phyloP scores from a whole-genome alignment of 2,888 invertebrate species.

The Drosophila macrospina region DNA sequence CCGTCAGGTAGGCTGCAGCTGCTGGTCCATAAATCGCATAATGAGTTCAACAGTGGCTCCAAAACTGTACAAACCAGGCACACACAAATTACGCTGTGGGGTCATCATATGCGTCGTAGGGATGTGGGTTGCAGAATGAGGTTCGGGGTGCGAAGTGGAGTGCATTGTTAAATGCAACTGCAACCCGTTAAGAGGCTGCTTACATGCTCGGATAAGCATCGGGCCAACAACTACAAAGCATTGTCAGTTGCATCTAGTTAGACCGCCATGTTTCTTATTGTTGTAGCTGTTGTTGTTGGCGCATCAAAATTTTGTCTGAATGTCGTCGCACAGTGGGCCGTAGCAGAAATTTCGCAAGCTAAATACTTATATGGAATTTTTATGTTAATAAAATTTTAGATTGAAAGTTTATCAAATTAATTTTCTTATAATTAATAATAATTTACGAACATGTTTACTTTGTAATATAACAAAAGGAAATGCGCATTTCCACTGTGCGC shows the following conservation, averaged over 20 bases:
- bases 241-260: slow-evolving; percentile 49
- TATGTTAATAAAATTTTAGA: too few species aligned
- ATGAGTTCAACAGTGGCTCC: slow-evolving; percentile 36
- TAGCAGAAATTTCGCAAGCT: background rate
- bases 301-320: slow-evolving; percentile 27
- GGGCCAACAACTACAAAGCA: slow-evolving; percentile 38
- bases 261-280: slow-evolving; percentile 4
- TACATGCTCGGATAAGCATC: slow-evolving; percentile 62
- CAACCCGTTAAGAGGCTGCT: slow-evolving; percentile 50
- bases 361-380: background rate
- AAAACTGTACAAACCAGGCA: slow-evolving; percentile 33
- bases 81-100: slow-evolving; percentile 1
- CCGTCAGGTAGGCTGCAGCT: slow-evolving; percentile 23
- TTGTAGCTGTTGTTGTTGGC: slow-evolving; percentile 33
- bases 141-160: background rate
- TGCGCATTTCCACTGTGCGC: slow-evolving; percentile 27
- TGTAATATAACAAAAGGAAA: background rate
- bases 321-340: slow-evolving; percentile 32
- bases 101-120: slow-evolving; percentile 20
- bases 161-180: slow-evolving; percentile 38
- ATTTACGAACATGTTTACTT: background rate
- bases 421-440: background rate
- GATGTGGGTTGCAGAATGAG: background rate
- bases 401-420: too few species aligned
- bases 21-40: slow-evolving; percentile 52